Conservation (phyloP, 2,888 invertebrate genomes). For the Amphipoea oculea region DNA sequence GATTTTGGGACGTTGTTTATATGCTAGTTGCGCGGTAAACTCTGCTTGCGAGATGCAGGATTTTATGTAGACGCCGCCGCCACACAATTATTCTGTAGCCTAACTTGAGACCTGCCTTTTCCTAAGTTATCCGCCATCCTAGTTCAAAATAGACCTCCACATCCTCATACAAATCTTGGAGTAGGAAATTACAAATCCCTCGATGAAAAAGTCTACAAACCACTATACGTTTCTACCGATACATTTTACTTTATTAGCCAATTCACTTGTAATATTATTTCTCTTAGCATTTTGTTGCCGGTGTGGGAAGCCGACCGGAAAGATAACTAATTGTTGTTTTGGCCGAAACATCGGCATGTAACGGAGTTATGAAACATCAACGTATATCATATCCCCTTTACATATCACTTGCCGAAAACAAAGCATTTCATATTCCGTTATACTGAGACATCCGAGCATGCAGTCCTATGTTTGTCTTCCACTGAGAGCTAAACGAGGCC, state of each 20-base stretch:
- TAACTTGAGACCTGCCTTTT: too few relatives aligned
- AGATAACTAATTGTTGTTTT: conserved; percentile 52
- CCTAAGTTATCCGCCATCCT: not conserved
- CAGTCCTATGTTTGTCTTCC: conserved; percentile 7
- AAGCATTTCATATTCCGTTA: conserved; percentile 64
- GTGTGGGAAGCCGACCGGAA: conserved; percentile 41
- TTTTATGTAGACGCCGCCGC: too few relatives aligned
- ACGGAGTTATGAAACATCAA: conserved; percentile 55
- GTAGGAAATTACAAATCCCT: not conserved
- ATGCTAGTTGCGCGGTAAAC: too few relatives aligned
- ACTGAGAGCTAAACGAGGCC: conserved; percentile 31
- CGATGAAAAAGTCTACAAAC: conserved; percentile 4
- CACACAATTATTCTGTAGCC: not conserved
- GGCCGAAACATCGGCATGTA: conserved; percentile 54
- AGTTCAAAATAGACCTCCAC: not conserved
- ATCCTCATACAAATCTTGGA: not conserved
- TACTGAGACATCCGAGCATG: conserved; percentile 40
- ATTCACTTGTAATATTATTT: conserved; percentile 9
- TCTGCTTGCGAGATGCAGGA: too few relatives aligned
- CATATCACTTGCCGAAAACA: conserved; percentile 67
- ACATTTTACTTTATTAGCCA: not conserved
- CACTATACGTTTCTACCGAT: not conserved
- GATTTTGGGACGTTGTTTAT: too few relatives aligned
- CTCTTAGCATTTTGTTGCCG: conserved; percentile 10
- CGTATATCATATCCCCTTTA: conserved; percentile 55